Evolutionary conservation across 2,888 invertebrate genomes (phyloP).

Genomic region (Carcina quercana): DNA sequence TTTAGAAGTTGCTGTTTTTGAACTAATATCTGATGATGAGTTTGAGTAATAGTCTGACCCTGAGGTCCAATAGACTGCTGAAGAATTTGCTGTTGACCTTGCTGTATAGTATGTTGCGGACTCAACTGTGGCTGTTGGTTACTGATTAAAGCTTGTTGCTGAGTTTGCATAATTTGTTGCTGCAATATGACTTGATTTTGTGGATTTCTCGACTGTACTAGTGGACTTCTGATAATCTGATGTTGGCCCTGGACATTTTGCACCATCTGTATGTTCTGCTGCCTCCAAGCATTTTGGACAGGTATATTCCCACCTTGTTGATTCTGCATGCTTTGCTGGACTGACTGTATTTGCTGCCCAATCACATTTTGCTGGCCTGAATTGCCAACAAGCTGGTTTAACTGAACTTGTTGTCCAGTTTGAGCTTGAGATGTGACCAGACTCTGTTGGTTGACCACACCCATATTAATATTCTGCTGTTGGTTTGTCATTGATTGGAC

Average conservation of each 20-base stretch:
- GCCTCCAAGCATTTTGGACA: conserved; percentile 60
- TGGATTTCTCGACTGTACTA: conserved; percentile 60
- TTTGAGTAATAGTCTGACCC: conserved; percentile 64
- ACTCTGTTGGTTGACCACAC: conserved; percentile 56
- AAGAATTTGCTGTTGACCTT: conserved; percentile 74
- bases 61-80: conserved; percentile 75
- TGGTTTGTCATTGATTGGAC: conserved; percentile 58
- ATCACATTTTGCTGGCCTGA: conserved; percentile 51
- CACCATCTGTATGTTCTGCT: conserved; percentile 69
- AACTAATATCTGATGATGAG: conserved; percentile 64
- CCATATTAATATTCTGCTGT: conserved; percentile 63
- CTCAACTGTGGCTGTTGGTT: conserved; percentile 64
- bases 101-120: conserved; percentile 71
- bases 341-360: conserved; percentile 67
- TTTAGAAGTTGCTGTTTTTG: conserved; percentile 76
- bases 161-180: conserved; percentile 74
- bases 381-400: conserved; percentile 61
- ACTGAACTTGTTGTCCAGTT: conserved; percentile 46
- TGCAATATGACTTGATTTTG: conserved; percentile 72
- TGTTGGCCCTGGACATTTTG: conserved; percentile 70
- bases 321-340: conserved; percentile 59
- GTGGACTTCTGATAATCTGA: conserved; percentile 62
- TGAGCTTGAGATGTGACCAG: conserved; percentile 56
- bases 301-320: conserved; percentile 50
- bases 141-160: conserved; percentile 59